phyloP scores from a whole-genome alignment of 2,888 invertebrate genomes.

The Sphaerophoria taeniata region DNA sequence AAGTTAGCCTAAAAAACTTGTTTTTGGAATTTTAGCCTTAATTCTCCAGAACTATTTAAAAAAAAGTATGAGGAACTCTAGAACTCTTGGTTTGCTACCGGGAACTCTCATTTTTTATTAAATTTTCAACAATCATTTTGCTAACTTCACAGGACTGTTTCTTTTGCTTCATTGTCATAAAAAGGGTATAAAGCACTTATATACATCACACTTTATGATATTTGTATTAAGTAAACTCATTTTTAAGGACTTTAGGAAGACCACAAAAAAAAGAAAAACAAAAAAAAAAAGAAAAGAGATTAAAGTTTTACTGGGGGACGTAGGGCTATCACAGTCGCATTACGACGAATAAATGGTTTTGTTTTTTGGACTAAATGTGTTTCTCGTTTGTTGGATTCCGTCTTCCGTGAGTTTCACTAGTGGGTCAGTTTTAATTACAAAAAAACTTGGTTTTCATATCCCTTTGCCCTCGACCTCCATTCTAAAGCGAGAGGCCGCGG shows the following conservation, averaged over 20 bases:
- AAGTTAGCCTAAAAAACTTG: too few relatives aligned
- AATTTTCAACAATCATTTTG: too few relatives aligned
- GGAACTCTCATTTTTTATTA: too few relatives aligned
- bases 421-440: not conserved
- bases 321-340: conserved; percentile 23
- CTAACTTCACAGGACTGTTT: too few relatives aligned
- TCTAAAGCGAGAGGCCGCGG: too few relatives aligned
- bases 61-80: too few relatives aligned
- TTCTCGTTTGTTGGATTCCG: not conserved
- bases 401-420: too few relatives aligned
- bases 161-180: conserved; percentile 31
- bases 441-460: too few relatives aligned
- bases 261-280: not conserved
- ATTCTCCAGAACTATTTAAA: too few relatives aligned
- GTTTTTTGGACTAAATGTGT: conserved; percentile 22
- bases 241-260: conserved; percentile 18
- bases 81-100: too few relatives aligned
- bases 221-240: conserved; percentile 38
- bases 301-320: conserved; percentile 15
- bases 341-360: conserved; percentile 15
- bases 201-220: conserved; percentile 41
- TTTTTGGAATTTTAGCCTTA: too few relatives aligned
- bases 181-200: conserved; percentile 37
- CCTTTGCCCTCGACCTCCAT: too few relatives aligned
- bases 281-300: not conserved